Base-by-base conservation (phyloP, 2,888 invertebrate genomes). In the Alloscopus bannaensis region DNA sequence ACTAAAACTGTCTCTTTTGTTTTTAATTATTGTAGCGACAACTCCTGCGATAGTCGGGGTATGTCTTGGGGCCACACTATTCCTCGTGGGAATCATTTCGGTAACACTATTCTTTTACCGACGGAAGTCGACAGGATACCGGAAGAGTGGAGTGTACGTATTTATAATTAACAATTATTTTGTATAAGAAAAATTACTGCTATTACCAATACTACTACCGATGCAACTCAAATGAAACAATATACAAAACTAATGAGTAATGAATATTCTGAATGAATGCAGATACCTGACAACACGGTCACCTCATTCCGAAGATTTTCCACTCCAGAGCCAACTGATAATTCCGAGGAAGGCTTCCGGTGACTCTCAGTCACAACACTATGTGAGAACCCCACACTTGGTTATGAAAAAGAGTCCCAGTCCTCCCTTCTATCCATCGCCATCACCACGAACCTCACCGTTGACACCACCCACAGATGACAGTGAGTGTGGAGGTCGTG, bases 31-130 rank as follows among this genome's bases (percentile, higher is more conserved):
- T 62, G 26, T 88, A 91, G 91, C 91, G 83, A 89, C 90, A 86
- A 89, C 90, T 77, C 89, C 90, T 64, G 90, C 91, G 31, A 89
- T 93, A 81, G 89, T 92, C 42, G 92, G 91, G 59, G 89, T 93
- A 87, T 91, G 92, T 87, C 88, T 93, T 82, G 92, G 91, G 36
- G 90, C 90, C 64, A 89, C 91, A 36, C 89, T 92, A 68, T 90
- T 93, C 85, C 88, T 91, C 36, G 87, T 92, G 40, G 90, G 91
- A 80, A 89, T 92, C 84, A 90, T 91, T 36, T 92, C 91, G 8
- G 90, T 92, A 84, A 91, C 91, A 28, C 92, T 92, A 88, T 91
- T 92, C 89, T 92, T 93, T 87, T 92, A 92, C 87, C 90, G 92
- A 72, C 90, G 92, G 16, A 90, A 92, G 59, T 88, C 90, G 69